Percentiles rank a stretch among this genome's conserved stretches.
phyloP scores from a whole-genome alignment of 2,888 invertebrate species.

The Xestia sexstrigata region DNA sequence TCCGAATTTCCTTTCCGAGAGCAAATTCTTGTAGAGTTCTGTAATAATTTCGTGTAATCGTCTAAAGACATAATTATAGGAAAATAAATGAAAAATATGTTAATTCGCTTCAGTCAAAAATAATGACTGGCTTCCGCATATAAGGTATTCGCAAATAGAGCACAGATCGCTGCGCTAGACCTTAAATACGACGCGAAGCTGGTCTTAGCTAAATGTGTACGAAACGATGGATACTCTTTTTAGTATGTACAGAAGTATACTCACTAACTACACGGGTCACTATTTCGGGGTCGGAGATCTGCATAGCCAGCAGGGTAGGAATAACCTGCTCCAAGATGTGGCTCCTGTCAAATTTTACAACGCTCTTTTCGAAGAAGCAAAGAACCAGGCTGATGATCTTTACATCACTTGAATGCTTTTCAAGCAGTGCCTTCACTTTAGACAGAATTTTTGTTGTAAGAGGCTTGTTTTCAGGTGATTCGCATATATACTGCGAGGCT shows the following conservation, averaged over 20 bases:
- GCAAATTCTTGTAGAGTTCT: constrained; percentile 98
- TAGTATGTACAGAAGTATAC: constrained; percentile 84
- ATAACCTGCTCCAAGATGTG: constrained; percentile 97
- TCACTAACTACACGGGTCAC: constrained; percentile 98
- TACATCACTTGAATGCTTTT: constrained; percentile 94
- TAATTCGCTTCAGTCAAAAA: constrained; percentile 49
- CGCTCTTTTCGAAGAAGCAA: constrained; percentile 94
- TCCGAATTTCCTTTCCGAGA: constrained; percentile 97
- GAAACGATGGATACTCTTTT: neutral
- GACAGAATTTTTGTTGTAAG: constrained; percentile 95
- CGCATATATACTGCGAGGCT: constrained; percentile 96
- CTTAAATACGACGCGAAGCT: constrained; percentile 14
- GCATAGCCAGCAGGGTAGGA: constrained; percentile 96
- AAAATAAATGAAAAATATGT: neutral
- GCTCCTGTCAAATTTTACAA: constrained; percentile 95
- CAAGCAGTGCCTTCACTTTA: constrained; percentile 95
- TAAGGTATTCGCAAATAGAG: constrained; percentile 52
- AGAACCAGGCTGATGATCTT: constrained; percentile 95
- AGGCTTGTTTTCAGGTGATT: constrained; percentile 95
- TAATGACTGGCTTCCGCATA: constrained; percentile 21
- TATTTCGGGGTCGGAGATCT: constrained; percentile 96
- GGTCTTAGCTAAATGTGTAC: neutral
- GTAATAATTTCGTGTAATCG: constrained; percentile 73
- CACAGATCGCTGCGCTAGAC: constrained; percentile 42
- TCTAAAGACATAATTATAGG: constrained; percentile 31